Evolutionary conservation across 2,888 invertebrate genomes (phyloP), one percentile per base, ranked within the genome.

Genomic region (Leptinotarsa juncta): DNA sequence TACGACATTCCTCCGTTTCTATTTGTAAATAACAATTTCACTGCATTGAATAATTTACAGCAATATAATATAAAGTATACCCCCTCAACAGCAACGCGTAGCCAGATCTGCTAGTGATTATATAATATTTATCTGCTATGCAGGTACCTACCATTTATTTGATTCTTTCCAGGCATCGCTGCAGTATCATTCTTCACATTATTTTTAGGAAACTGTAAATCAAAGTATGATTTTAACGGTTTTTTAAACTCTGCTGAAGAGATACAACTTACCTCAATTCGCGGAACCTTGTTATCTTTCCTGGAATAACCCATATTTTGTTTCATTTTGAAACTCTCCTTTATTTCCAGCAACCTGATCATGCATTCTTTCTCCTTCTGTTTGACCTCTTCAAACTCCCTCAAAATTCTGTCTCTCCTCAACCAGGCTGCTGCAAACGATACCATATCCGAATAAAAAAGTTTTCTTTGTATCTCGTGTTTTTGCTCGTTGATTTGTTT

Each of bases 401-500:
- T 65, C 18, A 42, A 42, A 42, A 42, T 42, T 42, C 42, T 42
- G 10, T 42, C 12, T 42, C 42, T 42, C 42, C 42, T 42, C 65
- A 79, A 67, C 77, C 77, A 79, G 20, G 66, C 48, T 42, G 65
- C 53, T 26, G 76, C 76, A 15, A 77, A 72, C 1, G 48, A n/a
- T 15, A 79, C 50, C 26, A 66, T 75, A 57, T 70, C 72, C 12
- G 48, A 23, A 72, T 76, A 67, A 67, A 73, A 77, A n/a, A 77
- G 50, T 65, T 70, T 53, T 15, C 67, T 65, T 20, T 32, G 50
- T 5, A 73, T 70, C 48, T 71, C 65, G 14, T 32, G 16, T 73
- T 62, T 76, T 16, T 51, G n/a, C 62, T 67, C 65, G 23, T 72
- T 74, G 20, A 51, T 70, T 51, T 14, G 5, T 68, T 73, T 70